Base-by-base conservation (phyloP, 2,888 invertebrate species). In the Venusia cambrica region DNA sequence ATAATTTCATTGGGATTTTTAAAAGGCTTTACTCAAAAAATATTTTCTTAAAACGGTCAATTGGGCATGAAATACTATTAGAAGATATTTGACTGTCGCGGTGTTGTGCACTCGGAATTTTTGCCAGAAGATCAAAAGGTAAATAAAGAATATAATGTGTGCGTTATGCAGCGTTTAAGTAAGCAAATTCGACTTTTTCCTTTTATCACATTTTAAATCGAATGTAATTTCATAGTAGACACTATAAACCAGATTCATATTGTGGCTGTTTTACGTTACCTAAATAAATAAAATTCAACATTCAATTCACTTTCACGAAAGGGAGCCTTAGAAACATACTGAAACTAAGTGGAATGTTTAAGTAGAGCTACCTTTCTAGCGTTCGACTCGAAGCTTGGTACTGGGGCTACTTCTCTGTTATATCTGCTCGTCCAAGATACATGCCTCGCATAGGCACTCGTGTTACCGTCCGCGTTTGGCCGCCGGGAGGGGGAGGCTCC, bases 381-480 rank as follows among this genome's bases (percentile, higher is more conserved):
- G 36, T 54, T 13, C 48, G 36, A 31, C 51, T 55, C 62, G 54
- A 74, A 73, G 74, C 76, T 68, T 74, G 73, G 84, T 80, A 76
- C 80, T 73, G 79, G 85, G 85, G 85, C 85, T 85, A 85, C 85
- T 85, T 81, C 81, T 80, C 81, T 80, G 83, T 84, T 85, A 85
- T 87, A 87, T 87, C 85, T 84, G 85, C 78, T 78, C 79, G 85
- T 83, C 84, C 85, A 87, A 87, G 85, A 87, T 87, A 87, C 85
- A 85, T 87, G 85, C 81, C 79, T 85, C 85, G 85, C 85, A 85
- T 84, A 84, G 84, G 84, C 84, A 80, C 83, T 84, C 84, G 84
- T 83, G 83, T 85, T 84, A 85, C 85, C 84, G 85, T 79, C 83
- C 80, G 80, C 78, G 79, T 75, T 75, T 73, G 75, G 74, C 72